Base-by-base conservation (phyloP, 2,797 vertebrate genomes). In the Epinephelus awoara region DNA sequence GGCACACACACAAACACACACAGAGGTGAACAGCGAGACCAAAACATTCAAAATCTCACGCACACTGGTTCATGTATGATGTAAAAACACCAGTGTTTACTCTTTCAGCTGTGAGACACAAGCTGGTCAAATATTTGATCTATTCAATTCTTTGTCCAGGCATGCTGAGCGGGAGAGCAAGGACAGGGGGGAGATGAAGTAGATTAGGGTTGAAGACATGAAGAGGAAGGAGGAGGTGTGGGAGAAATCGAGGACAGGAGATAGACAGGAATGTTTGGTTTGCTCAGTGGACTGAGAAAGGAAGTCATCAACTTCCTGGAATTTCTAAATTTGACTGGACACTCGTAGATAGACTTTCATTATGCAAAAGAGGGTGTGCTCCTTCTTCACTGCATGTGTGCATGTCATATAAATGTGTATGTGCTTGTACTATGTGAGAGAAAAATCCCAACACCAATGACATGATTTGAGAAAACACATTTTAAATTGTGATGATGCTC, bases 261-360 rank as follows among this genome's bases (percentile, higher is more conserved):
- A 86, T 72, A 73, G 86, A 75, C 34, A 52, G 77, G 80, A 88
- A 86, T 87, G 82, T 90, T 88, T 86, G 77, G 81, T 89, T 87
- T 89, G 79, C 80, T 86, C 72, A 75, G 65, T 67, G 51, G 82
- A 84, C 80, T 71, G 83, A 90, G 72, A 86, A 61, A 83, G 85
- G 86, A 91, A 90, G 88, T 83, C 79, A 87, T 91, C 89, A 88
- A 87, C 84, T 91, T 92, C 83, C 83, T 88, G 90, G 84, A 93
- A 90, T 87, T 89, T 88, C 76, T 80, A 79, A 85, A 88, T 87
- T 79, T 6, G 5, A 86, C 80, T 79, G 76, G 77, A 87, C 84
- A 80, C 68, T 80, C 52, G 80, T 70, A 61, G 75, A 83, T 69
- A 57, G 72, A 83, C 84, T 88, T 88, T 77, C 71, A 85, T 90